Conservation (phyloP, 2,888 invertebrate genomes). For the Saturnia pavonia region DNA sequence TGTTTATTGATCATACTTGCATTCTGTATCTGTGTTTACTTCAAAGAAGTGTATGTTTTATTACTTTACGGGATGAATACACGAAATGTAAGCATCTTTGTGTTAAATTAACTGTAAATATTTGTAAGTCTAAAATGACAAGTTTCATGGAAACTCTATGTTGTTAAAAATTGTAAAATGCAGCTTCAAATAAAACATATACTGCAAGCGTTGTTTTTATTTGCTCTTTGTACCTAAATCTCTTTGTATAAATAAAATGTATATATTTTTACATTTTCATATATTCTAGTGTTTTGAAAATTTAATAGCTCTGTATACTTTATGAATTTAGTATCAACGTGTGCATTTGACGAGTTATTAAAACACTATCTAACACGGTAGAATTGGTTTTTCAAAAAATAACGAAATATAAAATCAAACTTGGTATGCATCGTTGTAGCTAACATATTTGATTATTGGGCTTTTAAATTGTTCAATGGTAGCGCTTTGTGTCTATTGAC, state of each 20-base stretch:
- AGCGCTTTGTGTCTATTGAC: too few relatives aligned
- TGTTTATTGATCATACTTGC: slow-evolving; percentile 41
- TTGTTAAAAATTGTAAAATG: slow-evolving; percentile 75
- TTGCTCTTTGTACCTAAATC: neutral
- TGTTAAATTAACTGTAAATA: slow-evolving; percentile 55
- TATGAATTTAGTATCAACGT: too few relatives aligned
- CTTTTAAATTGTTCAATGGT: too few relatives aligned
- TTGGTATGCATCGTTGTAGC: too few relatives aligned
- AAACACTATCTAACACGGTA: neutral
- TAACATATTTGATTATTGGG: too few relatives aligned
- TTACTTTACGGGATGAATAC: slow-evolving; percentile 22
- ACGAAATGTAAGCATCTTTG: slow-evolving; percentile 36
- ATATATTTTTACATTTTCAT: neutral
- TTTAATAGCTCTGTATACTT: too few relatives aligned
- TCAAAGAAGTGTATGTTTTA: slow-evolving; percentile 63
- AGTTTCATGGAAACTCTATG: slow-evolving; percentile 76
- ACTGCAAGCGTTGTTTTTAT: slow-evolving; percentile 41
- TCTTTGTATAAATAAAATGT: neutral
- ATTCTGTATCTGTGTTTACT: slow-evolving; percentile 47
- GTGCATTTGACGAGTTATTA: neutral
- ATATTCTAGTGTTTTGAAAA: neutral
- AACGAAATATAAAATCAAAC: neutral
- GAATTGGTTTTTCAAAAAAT: neutral
- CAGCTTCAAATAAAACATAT: slow-evolving; percentile 74
- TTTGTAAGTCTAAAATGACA: slow-evolving; percentile 52